phyloP scores from a whole-genome alignment of 1,140 invertebrate genomes.

The Telenomus remus region DNA sequence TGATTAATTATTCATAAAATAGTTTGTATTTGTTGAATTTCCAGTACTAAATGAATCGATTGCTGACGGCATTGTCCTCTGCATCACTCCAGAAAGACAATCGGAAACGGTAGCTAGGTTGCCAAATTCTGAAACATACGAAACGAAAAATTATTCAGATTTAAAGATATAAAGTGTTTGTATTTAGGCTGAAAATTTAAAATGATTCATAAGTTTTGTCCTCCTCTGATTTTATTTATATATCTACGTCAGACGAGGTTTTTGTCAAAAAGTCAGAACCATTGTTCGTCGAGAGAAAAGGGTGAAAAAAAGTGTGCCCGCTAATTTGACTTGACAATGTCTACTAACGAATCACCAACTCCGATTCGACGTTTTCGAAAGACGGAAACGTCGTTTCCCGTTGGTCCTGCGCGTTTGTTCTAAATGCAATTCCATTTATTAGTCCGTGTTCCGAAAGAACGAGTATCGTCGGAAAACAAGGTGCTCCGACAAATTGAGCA shows the following conservation, averaged over 20 bases:
- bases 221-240: too few species aligned
- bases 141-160: constrained; percentile 50
- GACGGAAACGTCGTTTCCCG: constrained; percentile 53
- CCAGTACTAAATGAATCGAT: not conserved
- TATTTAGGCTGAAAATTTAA: too few species aligned
- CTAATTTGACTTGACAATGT: constrained; percentile 66
- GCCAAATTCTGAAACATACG: constrained; percentile 73
- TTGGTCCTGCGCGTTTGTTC: constrained; percentile 47
- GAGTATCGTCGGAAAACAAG: constrained; percentile 48
- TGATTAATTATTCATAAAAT: too few species aligned
- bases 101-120: constrained; percentile 65
- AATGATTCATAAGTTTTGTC: too few species aligned
- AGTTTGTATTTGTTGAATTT: too few species aligned
- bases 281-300: constrained; percentile 59
- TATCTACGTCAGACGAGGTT: constrained; percentile 31
- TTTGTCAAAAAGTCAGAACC: constrained; percentile 19
- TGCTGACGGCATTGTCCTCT: constrained; percentile 20
- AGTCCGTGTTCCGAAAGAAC: constrained; percentile 46
- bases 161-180: too few species aligned
- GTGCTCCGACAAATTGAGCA: constrained; percentile 47
- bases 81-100: constrained; percentile 8
- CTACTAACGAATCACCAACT: constrained; percentile 65
- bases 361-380: constrained; percentile 52
- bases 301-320: constrained; percentile 59
- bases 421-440: constrained; percentile 60